Conservation (phyloP, 2,797 vertebrate species). For the Gadopsis bispinosus region DNA sequence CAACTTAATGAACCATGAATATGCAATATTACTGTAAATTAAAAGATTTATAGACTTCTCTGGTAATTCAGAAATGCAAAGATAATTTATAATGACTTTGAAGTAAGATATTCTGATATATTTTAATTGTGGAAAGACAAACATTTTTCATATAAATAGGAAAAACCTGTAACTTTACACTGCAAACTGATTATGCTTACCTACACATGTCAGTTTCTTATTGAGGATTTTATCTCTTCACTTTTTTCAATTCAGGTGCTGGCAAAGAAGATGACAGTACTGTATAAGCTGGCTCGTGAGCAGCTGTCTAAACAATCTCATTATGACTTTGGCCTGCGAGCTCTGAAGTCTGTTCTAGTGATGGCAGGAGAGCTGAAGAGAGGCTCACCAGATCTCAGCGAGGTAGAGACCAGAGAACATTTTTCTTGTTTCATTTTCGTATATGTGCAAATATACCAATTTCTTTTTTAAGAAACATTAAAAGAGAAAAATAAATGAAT, state of each 20-base stretch:
- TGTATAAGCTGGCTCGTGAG: slow-evolving; percentile 94
- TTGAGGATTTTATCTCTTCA: background rate
- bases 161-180: background rate
- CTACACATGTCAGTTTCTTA: background rate
- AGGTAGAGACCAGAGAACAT: slow-evolving; percentile 82
- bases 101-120: slow-evolving; percentile 2
- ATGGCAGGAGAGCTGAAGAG: slow-evolving; percentile 98
- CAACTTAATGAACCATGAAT: background rate
- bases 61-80: background rate
- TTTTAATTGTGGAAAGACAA: background rate
- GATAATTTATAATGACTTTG: background rate
- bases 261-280: slow-evolving; percentile 98
- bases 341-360: slow-evolving; percentile 96
- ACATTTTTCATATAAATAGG: background rate
- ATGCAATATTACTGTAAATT: background rate
- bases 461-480: background rate
- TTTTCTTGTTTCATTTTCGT: slow-evolving; percentile 17
- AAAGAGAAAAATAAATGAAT: background rate
- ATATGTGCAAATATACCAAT: too few species aligned
- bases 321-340: slow-evolving; percentile 96
- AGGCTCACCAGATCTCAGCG: slow-evolving; percentile 90
- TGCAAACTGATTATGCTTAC: background rate
- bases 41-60: background rate
- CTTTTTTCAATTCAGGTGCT: slow-evolving; percentile 83
- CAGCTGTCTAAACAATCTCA: slow-evolving; percentile 98